These are phyloP conservation scores for Hestina assimilis DNA, from an alignment of 1,140 invertebrate species.

Conservation along the genomic window DNA sequence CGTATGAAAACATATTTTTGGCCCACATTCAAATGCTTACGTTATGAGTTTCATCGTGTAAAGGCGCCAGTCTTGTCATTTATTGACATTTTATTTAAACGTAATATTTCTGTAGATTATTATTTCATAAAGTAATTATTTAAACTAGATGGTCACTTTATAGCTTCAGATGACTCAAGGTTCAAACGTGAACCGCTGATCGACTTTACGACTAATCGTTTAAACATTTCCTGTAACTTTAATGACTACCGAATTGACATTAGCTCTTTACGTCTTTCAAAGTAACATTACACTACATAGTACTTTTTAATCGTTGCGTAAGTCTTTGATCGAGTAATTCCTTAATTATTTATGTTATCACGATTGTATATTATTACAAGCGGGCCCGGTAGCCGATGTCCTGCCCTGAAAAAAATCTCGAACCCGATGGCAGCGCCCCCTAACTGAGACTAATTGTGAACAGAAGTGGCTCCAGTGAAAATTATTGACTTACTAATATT, in stretches of 20 bases:
- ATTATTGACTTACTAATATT: too few relatives aligned
- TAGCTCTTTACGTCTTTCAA: not conserved
- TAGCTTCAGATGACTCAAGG: not conserved
- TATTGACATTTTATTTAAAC: conserved; percentile 2
- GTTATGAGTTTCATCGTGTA: conserved; percentile 14
- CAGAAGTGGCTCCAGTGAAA: too few relatives aligned
- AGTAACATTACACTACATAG: not conserved
- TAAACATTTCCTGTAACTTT: not conserved
- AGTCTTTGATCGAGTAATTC: too few relatives aligned
- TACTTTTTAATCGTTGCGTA: too few relatives aligned
- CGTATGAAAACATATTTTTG: conserved; percentile 29
- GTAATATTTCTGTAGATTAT: not conserved
- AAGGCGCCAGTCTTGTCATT: conserved; percentile 23
- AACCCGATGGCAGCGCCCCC: too few relatives aligned
- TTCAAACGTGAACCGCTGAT: not conserved
- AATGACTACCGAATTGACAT: not conserved
- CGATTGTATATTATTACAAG: too few relatives aligned
- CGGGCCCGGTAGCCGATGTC: too few relatives aligned
- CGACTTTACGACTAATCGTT: not conserved
- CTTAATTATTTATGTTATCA: too few relatives aligned
- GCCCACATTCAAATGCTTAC: conserved; percentile 30
- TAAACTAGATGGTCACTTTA: not conserved
- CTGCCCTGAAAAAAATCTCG: too few relatives aligned
- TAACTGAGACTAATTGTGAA: too few relatives aligned
- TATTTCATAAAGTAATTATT: conserved; percentile 1